Conservation (phyloP, 2,113 vertebrate genomes). For the Haemorhous mexicanus region DNA sequence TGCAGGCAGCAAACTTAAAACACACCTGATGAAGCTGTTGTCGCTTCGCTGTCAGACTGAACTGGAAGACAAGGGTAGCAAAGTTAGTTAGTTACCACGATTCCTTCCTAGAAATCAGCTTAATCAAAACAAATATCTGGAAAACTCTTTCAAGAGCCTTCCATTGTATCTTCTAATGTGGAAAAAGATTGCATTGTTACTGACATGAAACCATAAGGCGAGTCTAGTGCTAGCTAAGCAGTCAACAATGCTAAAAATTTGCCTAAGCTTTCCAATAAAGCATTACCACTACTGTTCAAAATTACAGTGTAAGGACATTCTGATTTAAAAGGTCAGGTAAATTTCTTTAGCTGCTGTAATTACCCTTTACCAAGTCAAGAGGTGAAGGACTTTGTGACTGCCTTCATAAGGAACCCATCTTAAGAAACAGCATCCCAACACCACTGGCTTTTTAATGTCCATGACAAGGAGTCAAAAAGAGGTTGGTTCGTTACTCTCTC, state of each 20-base stretch:
- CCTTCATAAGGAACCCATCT: neutral
- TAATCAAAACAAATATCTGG: neutral
- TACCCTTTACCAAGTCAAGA: neutral
- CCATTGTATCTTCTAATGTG: neutral
- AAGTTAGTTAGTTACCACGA: neutral
- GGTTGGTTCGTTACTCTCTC: neutral
- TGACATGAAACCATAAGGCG: neutral
- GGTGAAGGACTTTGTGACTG: neutral
- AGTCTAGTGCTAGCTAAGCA: neutral
- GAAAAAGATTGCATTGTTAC: neutral
- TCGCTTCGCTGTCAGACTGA: neutral
- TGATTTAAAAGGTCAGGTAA: neutral
- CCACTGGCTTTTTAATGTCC: neutral
- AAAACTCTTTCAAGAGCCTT: neutral
- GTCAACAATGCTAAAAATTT: neutral
- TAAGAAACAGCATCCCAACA: neutral
- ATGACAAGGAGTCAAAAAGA: neutral
- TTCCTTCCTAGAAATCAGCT: neutral
- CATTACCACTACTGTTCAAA: neutral
- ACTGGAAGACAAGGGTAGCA: constrained; percentile 11
- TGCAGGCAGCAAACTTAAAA: neutral
- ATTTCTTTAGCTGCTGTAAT: neutral
- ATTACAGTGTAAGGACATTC: neutral
- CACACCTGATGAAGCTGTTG: neutral
- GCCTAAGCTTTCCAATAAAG: neutral